A percentile compares a stretch with the other conserved stretches of the same genome.
Conservation (phyloP, 2,113 vertebrate species). For the Cricetomys ansorgei region DNA sequence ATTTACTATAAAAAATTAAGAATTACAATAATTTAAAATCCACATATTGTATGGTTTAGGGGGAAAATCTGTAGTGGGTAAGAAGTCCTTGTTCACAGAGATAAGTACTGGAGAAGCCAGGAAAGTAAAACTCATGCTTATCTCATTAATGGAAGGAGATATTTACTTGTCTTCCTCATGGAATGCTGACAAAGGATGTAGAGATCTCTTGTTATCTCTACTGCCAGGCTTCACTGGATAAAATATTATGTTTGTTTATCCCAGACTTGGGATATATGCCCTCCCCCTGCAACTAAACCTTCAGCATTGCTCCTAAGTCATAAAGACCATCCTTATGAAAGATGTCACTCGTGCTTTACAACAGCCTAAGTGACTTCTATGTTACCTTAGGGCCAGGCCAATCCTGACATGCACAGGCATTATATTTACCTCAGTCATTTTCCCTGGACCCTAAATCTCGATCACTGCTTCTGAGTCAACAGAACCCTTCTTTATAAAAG, state of each 20-base stretch:
- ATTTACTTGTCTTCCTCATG: background rate
- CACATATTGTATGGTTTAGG: background rate
- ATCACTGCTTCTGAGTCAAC: background rate
- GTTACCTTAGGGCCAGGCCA: background rate
- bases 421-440: background rate
- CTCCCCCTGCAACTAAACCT: background rate
- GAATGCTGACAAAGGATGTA: no score
- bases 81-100: background rate
- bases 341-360: background rate
- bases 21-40: slow-evolving; percentile 14
- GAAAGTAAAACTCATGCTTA: background rate
- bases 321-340: background rate
- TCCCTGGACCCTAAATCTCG: background rate
- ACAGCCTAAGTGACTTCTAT: background rate
- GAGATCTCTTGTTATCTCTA: background rate
- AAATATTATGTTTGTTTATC: background rate
- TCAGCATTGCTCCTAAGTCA: background rate
- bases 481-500: background rate
- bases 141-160: background rate
- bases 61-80: background rate
- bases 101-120: background rate
- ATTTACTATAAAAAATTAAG: slow-evolving; percentile 42
- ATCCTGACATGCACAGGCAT: background rate
- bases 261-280: no score
- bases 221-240: background rate